Percentiles rank a stretch among this genome's conserved stretches.
Evolutionary conservation across 1,140 invertebrate species (phyloP).

Genomic region (Atopsyche davidsoni): DNA sequence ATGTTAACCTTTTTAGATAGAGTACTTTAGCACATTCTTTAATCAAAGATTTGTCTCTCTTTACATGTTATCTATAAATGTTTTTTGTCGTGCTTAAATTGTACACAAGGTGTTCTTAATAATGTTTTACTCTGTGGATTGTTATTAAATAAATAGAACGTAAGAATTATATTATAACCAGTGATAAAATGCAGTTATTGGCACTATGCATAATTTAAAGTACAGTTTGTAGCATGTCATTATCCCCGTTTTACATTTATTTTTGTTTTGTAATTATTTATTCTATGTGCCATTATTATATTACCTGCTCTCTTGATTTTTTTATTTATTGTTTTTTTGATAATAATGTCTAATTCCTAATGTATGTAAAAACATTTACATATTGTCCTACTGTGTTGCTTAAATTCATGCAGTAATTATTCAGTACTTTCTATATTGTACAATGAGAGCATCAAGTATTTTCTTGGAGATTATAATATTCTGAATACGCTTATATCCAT

Average conservation of each 20-base stretch:
- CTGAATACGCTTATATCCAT: too few species aligned
- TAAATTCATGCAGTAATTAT: too few species aligned
- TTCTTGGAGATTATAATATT: too few species aligned
- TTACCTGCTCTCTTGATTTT: too few species aligned
- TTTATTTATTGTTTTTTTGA: too few species aligned
- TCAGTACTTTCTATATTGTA: too few species aligned
- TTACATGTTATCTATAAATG: conserved; percentile 51
- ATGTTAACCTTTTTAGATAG: conserved; percentile 45
- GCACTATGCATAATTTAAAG: conserved; percentile 41
- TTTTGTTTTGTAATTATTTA: too few species aligned
- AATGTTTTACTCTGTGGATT: conserved; percentile 38
- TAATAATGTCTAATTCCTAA: too few species aligned
- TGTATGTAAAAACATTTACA: too few species aligned
- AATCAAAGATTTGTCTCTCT: conserved; percentile 47
- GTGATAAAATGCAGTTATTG: conserved; percentile 50
- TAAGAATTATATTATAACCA: conserved; percentile 42
- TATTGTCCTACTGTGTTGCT: too few species aligned
- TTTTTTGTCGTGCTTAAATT: conserved; percentile 48
- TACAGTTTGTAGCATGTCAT: conserved; percentile 25
- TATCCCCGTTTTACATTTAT: neutral
- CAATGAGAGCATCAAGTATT: too few species aligned
- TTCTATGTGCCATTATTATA: too few species aligned
- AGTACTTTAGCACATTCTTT: conserved; percentile 51
- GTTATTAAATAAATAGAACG: conserved; percentile 51
- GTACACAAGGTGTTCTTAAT: conserved; percentile 47